Evolutionary conservation across 2,113 vertebrate species (phyloP), one percentile per base, ranked within the genome.

Genomic region (Polyodon spathula): DNA sequence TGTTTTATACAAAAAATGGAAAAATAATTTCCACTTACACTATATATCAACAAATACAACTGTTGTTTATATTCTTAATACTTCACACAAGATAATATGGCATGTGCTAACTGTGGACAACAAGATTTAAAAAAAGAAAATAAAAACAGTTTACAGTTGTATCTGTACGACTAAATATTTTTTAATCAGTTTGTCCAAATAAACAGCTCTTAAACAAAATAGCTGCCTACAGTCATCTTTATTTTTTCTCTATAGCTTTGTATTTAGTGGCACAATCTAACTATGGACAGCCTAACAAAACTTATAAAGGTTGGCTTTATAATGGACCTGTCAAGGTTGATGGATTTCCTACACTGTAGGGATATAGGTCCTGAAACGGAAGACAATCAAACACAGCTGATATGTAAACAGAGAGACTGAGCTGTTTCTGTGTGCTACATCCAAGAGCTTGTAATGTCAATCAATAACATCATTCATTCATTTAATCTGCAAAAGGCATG

Each of bases 261-360:
- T 82, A 78, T 79, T 70, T 80, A 71, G 79, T 81, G 79, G 76
- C 72, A 72, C 81, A 80, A 82, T 81, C 74, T 67, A 58, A 67
- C 75, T 69, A 70, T 73, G 67, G 68, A 67, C 59, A 70, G 67
- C 70, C 73, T 67, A 69, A 73, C 68, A 76, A 75, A 76, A 71
- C 70, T 68, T 73, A 70, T 72, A 68, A 71, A 71, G 73, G 76
- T 69, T 73, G 60, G 66, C 69, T 59, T 61, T 68, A 63, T 80
- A 77, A 78, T 78, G 73, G 64, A 81, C 75, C 73, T 80, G 76
- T 79, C 76, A 78, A 38, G 68, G 67, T 74, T 81, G 78, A 81
- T 74, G 71, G 77, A 77, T 79, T 77, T 73, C 67, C 73, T 71
- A 62, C 70, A 79, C 66, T 80, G 73, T 76, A 59, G 67, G 71